Evolutionary conservation across 2,888 invertebrate genomes (phyloP).

Genomic region (Dermolepida albohirtum): DNA sequence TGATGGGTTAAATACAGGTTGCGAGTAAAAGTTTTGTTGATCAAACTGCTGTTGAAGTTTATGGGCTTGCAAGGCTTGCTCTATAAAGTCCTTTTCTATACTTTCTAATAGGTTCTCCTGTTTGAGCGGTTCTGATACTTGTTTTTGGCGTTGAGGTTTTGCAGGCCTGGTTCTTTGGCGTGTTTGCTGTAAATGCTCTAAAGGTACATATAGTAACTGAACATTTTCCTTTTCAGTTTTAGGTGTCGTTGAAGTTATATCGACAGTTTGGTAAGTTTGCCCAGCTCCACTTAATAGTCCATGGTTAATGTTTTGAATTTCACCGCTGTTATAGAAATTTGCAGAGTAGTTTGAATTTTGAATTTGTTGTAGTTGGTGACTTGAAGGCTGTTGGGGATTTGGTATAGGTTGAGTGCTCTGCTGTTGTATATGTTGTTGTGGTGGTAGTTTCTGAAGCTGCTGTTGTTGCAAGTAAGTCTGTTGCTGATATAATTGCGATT

Average conservation of each 20-base stretch:
- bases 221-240: conserved; percentile 71
- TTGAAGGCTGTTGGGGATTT: neutral
- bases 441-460: conserved; percentile 40
- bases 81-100: conserved; percentile 63
- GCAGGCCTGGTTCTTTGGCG: conserved; percentile 36
- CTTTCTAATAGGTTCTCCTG: conserved; percentile 55
- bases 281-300: conserved; percentile 13
- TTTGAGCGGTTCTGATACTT: conserved; percentile 32
- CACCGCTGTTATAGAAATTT: conserved; percentile 17
- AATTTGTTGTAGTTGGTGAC: conserved; percentile 1
- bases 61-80: conserved; percentile 63
- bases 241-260: conserved; percentile 53
- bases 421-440: conserved; percentile 39
- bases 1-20: conserved; percentile 55
- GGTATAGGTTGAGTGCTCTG: neutral
- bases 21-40: conserved; percentile 48
- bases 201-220: conserved; percentile 84
- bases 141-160: conserved; percentile 44
- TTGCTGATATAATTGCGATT: conserved; percentile 55
- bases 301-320: conserved; percentile 39
- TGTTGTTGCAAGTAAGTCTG: conserved; percentile 39
- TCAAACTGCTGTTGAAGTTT: conserved; percentile 57
- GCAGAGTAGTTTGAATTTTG: conserved; percentile 15
- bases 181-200: conserved; percentile 74
- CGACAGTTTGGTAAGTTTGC: conserved; percentile 37